Percentiles rank a stretch among this genome's conserved stretches.
Evolutionary conservation across 1,140 invertebrate genomes (phyloP).

Genomic region (Linepithema humile): DNA sequence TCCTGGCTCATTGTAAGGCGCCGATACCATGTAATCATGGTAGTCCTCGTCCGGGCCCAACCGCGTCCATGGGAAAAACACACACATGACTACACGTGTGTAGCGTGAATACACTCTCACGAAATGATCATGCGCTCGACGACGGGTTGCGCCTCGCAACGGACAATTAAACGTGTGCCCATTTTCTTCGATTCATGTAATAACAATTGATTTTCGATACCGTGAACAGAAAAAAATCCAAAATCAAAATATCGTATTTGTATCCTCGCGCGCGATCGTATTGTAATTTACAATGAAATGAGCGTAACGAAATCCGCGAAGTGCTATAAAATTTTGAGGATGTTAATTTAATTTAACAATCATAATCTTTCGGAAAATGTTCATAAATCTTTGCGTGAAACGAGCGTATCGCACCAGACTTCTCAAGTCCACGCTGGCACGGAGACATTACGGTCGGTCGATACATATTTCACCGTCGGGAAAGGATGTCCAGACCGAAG

Average conservation of each 20-base stretch:
- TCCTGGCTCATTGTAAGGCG: conserved; percentile 76
- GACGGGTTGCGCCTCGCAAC: background rate
- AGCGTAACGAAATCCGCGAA: background rate
- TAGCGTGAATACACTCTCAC: conserved; percentile 15
- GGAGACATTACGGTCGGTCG: conserved; percentile 56
- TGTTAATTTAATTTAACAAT: conserved; percentile 15
- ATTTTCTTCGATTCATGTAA: background rate
- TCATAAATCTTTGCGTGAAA: conserved; percentile 32
- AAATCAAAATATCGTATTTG: background rate
- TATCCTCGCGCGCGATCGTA: background rate
- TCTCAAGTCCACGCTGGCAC: background rate
- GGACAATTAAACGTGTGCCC: background rate
- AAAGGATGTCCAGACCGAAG: conserved; percentile 60
- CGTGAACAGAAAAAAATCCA: background rate
- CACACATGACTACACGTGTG: conserved; percentile 78
- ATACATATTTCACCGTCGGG: conserved; percentile 65
- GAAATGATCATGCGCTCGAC: conserved; percentile 1
- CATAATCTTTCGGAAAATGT: conserved; percentile 11
- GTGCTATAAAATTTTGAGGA: background rate
- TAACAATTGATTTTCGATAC: background rate
- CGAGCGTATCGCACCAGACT: conserved; percentile 1
- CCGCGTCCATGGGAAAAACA: conserved; percentile 79
- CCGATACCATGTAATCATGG: conserved; percentile 81
- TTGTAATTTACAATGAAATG: background rate
- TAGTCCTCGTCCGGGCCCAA: conserved; percentile 40